phyloP scores from a whole-genome alignment of 2,797 vertebrate species.

The Premnoplex brunnescens region DNA sequence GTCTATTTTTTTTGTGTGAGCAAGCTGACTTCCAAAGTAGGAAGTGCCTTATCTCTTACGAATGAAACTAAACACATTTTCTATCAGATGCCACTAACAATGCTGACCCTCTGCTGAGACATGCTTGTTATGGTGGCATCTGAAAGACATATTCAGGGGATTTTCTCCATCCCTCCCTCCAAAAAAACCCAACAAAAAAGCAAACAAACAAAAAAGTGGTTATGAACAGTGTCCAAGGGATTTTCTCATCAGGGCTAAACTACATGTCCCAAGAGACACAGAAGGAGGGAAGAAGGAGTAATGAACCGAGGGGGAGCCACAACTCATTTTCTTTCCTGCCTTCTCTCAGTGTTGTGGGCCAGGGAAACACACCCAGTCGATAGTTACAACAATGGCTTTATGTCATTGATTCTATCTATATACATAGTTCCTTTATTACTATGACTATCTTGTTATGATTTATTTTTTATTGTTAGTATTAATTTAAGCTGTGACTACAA shows the following conservation, averaged over 20 bases:
- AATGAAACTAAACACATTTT: neutral
- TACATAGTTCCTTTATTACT: neutral
- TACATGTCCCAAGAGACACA: neutral
- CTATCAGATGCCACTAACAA: neutral
- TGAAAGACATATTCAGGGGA: neutral
- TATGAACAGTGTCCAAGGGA: neutral
- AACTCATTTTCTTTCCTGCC: neutral
- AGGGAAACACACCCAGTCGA: neutral
- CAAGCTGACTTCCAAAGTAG: slow-evolving; percentile 4
- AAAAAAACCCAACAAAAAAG: too few species aligned
- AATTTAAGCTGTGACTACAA: neutral
- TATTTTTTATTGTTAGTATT: neutral
- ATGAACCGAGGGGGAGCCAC: neutral
- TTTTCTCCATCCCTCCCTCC: neutral
- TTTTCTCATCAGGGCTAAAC: neutral
- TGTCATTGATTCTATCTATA: neutral
- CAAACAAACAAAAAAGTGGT: neutral
- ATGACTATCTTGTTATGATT: neutral
- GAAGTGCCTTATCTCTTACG: slow-evolving; percentile 33
- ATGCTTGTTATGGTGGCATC: neutral
- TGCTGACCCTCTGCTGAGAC: neutral
- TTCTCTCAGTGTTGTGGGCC: neutral
- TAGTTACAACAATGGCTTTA: neutral
- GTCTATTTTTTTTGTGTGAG: neutral
- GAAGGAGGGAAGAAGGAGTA: neutral